Evolutionary conservation across 2,113 vertebrate species (phyloP), one percentile per base, ranked within the genome.

Genomic region (Nymphicus hollandicus): DNA sequence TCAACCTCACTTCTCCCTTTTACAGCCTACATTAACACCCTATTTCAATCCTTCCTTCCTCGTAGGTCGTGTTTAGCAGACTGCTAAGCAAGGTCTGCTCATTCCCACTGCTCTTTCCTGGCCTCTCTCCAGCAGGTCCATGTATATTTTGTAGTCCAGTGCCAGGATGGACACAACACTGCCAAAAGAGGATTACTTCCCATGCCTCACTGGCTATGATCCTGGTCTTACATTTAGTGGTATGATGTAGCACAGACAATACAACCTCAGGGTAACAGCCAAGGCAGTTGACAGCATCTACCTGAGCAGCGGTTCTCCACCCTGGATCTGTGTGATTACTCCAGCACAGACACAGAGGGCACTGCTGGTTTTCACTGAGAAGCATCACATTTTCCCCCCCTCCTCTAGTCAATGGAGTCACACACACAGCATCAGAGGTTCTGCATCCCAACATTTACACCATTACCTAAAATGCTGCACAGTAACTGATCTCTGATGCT

Each of bases 141-240:
- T 7, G 88, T 71, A 39, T 50, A 83, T 88, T 63, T 82, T 68
- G 66, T 20, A 88, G 55, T 10, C 60, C 55, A 10, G 43, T 35
- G 91, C 80, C 94, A 95, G 91, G 81, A 88, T 50, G 89, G 94
- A 81, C 80, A 43, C 23, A 24, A 25, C 24, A 64, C 39, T 92
- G 94, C 94, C 92, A 95, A 35, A 46, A 77, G 72, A 92, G 83
- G 83, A 93, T 91, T 86, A 81, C 72, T 88, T 63, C 79, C 49
- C 92, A 70, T 19, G 80, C 94, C 88, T 86, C 50, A 4, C 86
- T 55, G 89, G 64, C 68, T 52, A 23, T 52, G 43, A 28, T n/a
- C 60, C 91, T 31, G 41, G 33, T 29, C 49, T 88, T 66, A 53
- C 69, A 78, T 90, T 86, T 47, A 92, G 77, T 8, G 1, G 3